Percentiles rank a stretch among this genome's conserved stretches.
Conservation (phyloP, 2,113 vertebrate genomes). For the Xenopus laevis region DNA sequence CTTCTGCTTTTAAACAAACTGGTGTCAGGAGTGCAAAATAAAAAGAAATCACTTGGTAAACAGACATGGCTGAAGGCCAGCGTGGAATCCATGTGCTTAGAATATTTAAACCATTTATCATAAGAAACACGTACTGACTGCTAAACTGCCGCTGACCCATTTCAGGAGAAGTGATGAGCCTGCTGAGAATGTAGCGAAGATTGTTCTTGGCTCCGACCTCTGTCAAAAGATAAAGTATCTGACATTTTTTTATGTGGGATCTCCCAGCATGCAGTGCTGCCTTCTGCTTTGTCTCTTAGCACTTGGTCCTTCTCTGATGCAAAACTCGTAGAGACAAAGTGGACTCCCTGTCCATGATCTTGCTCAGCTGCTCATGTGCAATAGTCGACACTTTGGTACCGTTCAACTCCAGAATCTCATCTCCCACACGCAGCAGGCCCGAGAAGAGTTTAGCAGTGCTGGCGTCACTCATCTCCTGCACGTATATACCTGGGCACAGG, state of each 20-base stretch:
- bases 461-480: conserved; percentile 80
- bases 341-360: conserved; percentile 73
- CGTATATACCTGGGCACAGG: conserved; percentile 68
- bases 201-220: background rate
- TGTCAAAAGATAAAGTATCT: background rate
- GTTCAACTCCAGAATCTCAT: conserved; percentile 91
- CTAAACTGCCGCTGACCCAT: too few relatives aligned
- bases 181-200: background rate
- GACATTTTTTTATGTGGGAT: background rate
- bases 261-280: background rate
- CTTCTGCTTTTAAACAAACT: conserved; percentile 21
- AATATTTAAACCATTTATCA: too few relatives aligned
- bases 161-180: too few relatives aligned
- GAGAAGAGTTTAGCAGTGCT: conserved; percentile 78
- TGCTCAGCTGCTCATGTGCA: conserved; percentile 69
- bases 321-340: conserved; percentile 76
- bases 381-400: conserved; percentile 78
- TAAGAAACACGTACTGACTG: too few relatives aligned
- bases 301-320: conserved; percentile 68
- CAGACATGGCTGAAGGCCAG: background rate
- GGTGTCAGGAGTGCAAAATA: conserved; percentile 31
- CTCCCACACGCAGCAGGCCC: conserved; percentile 80
- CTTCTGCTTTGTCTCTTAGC: conserved; percentile 47
- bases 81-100: too few relatives aligned
- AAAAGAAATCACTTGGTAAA: conserved; percentile 33